Percentiles rank a stretch among this genome's conserved stretches.
phyloP scores from a whole-genome alignment of 2,888 invertebrate genomes.

The Papilio protenor region DNA sequence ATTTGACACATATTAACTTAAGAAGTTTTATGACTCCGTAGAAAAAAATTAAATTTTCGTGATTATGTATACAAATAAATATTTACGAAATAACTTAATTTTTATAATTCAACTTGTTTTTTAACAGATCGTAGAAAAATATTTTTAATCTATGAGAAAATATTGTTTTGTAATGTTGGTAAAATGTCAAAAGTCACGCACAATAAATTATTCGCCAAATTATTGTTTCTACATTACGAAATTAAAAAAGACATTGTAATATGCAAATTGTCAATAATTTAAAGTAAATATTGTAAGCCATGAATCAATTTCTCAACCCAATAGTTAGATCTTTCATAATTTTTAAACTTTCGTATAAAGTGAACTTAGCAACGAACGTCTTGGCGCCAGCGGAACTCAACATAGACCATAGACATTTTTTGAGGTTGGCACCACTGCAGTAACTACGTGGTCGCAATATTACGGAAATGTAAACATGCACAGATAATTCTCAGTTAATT shows the following conservation, averaged over 20 bases:
- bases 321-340: constrained; percentile 31
- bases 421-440: constrained; percentile 71
- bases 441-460: constrained; percentile 81
- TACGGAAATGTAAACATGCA: constrained; percentile 82
- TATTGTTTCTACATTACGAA: constrained; percentile 15
- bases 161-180: constrained; percentile 24
- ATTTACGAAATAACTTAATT: no score
- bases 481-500: constrained; percentile 64
- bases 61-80: no score
- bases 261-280: background rate
- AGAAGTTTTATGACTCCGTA: no score
- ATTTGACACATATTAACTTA: no score
- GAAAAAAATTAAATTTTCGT: no score
- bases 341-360: constrained; percentile 44
- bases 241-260: background rate
- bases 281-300: background rate
- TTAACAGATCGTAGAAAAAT: background rate
- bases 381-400: constrained; percentile 80
- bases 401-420: constrained; percentile 50
- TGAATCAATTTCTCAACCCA: background rate
- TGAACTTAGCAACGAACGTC: constrained; percentile 63
- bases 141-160: constrained; percentile 8
- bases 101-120: background rate
- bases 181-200: background rate
- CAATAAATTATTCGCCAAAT: constrained; percentile 37